Conservation (phyloP, 2,797 vertebrate species). For the Sorex maritimensis region DNA sequence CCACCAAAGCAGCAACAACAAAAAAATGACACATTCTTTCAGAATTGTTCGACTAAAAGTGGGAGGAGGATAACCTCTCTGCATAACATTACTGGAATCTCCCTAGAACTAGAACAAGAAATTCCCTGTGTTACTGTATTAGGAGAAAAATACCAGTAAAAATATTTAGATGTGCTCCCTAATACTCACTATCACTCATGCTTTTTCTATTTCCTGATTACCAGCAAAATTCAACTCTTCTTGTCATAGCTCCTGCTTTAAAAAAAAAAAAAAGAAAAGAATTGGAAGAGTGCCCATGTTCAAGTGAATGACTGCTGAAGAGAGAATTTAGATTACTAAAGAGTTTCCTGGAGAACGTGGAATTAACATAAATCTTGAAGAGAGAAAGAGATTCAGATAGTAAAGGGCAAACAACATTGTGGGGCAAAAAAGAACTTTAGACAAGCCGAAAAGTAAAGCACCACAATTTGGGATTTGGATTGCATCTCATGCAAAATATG, state of each 20-base stretch:
- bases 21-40: slow-evolving; percentile 3
- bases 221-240: background rate
- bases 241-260: background rate
- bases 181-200: background rate
- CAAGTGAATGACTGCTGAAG: background rate
- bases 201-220: background rate
- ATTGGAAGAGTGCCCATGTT: slow-evolving; percentile 2
- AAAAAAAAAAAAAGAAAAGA: background rate
- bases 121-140: slow-evolving; percentile 54
- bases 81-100: slow-evolving; percentile 74
- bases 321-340: slow-evolving; percentile 15
- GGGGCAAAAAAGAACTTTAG: background rate
- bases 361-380: slow-evolving; percentile 24
- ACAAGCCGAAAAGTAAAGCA: background rate
- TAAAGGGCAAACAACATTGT: background rate
- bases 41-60: slow-evolving; percentile 66
- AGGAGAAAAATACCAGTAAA: slow-evolving; percentile 35
- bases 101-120: slow-evolving; percentile 61
- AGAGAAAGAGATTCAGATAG: background rate
- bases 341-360: background rate
- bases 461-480: background rate
- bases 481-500: background rate
- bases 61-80: slow-evolving; percentile 61
- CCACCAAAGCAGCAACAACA: slow-evolving; percentile 25
- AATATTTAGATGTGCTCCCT: background rate